Evolutionary conservation across 2,797 vertebrate genomes (phyloP).

Genomic region (Erpetoichthys calabaricus): DNA sequence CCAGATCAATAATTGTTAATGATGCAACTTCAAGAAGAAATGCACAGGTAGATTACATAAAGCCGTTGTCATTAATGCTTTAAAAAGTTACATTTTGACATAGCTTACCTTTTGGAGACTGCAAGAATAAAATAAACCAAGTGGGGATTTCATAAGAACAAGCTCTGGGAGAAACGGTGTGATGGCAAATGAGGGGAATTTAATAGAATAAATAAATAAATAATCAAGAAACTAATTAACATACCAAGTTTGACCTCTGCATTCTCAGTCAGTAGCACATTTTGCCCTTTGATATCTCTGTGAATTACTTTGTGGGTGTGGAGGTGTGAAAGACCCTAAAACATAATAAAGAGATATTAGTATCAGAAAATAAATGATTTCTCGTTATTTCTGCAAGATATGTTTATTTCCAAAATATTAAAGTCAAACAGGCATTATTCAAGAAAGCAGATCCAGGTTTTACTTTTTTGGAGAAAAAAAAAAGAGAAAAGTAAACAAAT

Average conservation of each 20-base stretch:
- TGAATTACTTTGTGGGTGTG: constrained; percentile 88
- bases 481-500: not conserved
- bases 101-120: too few relatives aligned
- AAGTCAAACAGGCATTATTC: not conserved
- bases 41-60: too few relatives aligned
- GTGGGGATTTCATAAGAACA: too few relatives aligned
- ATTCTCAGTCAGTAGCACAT: constrained; percentile 81
- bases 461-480: not conserved
- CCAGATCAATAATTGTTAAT: too few relatives aligned
- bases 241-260: constrained; percentile 87
- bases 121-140: too few relatives aligned
- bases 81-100: too few relatives aligned
- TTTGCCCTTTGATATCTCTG: constrained; percentile 89
- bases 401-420: not conserved
- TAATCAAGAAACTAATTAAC: not conserved
- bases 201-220: not conserved
- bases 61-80: too few relatives aligned
- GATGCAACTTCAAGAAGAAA: too few relatives aligned
- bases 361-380: not conserved
- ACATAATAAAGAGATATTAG: not conserved
- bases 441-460: not conserved
- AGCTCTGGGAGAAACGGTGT: not conserved
- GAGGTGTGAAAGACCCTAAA: constrained; percentile 79
- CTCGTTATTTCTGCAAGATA: too few relatives aligned
- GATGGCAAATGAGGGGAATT: not conserved